Evolutionary conservation across 2,113 vertebrate species (phyloP).

Genomic region (Peucedramus taeniatus): DNA sequence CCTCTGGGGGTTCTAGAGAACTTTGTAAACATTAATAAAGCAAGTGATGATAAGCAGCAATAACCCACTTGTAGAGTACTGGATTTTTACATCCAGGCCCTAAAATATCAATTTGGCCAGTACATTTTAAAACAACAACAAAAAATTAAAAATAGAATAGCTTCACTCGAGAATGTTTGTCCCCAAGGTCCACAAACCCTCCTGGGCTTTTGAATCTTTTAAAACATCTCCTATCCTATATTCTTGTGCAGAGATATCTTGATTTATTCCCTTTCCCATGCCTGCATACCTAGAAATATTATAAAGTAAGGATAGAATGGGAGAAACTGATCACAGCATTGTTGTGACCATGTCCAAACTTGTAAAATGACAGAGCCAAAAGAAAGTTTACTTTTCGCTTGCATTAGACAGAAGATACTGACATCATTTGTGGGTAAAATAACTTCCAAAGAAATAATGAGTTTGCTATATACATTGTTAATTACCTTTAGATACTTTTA

Average conservation of each 20-base stretch:
- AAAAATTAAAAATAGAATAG: neutral
- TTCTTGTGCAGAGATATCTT: neutral
- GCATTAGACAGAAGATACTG: neutral
- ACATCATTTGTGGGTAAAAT: neutral
- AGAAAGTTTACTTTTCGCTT: neutral
- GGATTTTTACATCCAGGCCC: neutral
- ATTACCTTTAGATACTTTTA: neutral
- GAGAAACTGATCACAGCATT: neutral
- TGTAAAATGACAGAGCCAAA: neutral
- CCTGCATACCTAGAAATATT: neutral
- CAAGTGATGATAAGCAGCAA: neutral
- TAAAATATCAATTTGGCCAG: neutral
- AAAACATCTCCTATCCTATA: neutral
- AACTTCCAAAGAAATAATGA: neutral
- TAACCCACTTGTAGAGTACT: neutral
- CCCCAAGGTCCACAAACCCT: neutral
- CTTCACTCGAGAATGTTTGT: accelerated
- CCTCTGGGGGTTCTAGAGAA: neutral
- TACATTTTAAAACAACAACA: neutral
- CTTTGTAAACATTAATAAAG: neutral
- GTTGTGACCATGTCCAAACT: neutral
- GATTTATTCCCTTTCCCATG: neutral
- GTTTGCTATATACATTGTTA: neutral
- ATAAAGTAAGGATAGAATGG: neutral
- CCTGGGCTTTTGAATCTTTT: neutral